Evolutionary conservation across 1,140 invertebrate genomes (phyloP), one percentile per base, ranked within the genome.

Genomic region (Saccostrea glomerata): DNA sequence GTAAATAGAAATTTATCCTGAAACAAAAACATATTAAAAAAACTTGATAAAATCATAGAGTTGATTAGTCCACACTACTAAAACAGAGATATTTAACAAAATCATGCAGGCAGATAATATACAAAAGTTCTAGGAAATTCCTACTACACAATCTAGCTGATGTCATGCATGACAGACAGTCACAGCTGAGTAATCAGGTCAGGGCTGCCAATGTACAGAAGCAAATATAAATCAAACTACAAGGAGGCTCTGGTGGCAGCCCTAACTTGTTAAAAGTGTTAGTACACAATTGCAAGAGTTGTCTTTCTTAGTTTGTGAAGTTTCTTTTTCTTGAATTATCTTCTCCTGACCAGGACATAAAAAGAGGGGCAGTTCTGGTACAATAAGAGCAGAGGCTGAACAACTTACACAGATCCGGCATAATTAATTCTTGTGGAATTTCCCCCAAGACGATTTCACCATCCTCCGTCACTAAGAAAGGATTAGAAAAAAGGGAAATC

Each of bases 391-490:
- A 77, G 70, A 77, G 70, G 25, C 70, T 83, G 83, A 30, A 55
- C 60, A 86, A 93, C 92, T 93, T 93, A 93, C 92, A 93, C 88
- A 93, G 88, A 82, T 93, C 92, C 89, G 91, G 92, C 84, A 92
- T 86, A 85, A 91, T 89, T 47, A 91, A 70, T 86, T 92, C 92
- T 82, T 82, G 89, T 84, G 90, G 90, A 70, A 92, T 86, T 87
- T 92, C 92, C 88, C 91, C 87, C 77, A 85, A 87, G 85, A 92
- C 91, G 86, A 91, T 87, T 86, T 92, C 92, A 77, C 92, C 92
- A 91, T 93, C 92, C 87, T 92, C 92, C 86, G 92, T 93, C 90
- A 93, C 92, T 93, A 92, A 88, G 90, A 88, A 90, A 92, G 86
- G 89, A 90, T 90, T 92, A 91, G 90, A 92, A 91, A 92, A 92